Conservation (phyloP, 2,797 vertebrate species). For the Loriculus beryllinus region DNA sequence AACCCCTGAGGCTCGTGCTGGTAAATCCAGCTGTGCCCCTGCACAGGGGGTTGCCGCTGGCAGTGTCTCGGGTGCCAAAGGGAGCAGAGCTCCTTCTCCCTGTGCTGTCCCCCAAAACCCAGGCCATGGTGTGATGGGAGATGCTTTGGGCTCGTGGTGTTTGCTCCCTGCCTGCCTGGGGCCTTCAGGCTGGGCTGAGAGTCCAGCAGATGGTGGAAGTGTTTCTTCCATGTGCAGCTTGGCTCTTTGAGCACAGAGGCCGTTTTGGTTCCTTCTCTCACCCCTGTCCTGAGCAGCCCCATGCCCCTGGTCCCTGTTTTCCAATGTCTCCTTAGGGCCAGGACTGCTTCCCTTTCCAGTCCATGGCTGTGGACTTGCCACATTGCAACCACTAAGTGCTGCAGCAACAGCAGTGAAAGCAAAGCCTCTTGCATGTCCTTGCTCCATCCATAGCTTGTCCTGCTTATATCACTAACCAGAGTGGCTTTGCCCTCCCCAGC, state of each 20-base stretch:
- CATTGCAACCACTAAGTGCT: not conserved
- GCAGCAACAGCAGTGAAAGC: not conserved
- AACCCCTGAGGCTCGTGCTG: rapidly evolving
- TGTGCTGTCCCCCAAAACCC: not conserved
- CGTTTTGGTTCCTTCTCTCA: not conserved
- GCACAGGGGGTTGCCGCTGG: not conserved
- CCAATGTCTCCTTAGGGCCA: not conserved
- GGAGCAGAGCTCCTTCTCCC: not conserved
- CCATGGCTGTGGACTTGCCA: not conserved
- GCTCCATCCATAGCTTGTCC: slow-evolving; percentile 15
- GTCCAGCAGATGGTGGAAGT: not conserved
- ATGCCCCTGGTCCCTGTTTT: not conserved
- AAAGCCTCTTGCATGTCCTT: slow-evolving; percentile 13
- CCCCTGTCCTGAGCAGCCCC: not conserved
- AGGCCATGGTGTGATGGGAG: not conserved
- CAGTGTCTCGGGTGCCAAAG: not conserved
- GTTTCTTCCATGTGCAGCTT: not conserved
- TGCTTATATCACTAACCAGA: not conserved
- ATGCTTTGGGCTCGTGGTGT: not conserved
- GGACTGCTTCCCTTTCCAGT: not conserved
- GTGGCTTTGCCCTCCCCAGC: not conserved
- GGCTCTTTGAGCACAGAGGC: not conserved
- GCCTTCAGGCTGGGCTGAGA: not conserved
- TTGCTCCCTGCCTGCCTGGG: not conserved
- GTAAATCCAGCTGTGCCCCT: not conserved